phyloP scores from a whole-genome alignment of 2,888 invertebrate genomes.

The Venustoraphidia nigricollis region DNA sequence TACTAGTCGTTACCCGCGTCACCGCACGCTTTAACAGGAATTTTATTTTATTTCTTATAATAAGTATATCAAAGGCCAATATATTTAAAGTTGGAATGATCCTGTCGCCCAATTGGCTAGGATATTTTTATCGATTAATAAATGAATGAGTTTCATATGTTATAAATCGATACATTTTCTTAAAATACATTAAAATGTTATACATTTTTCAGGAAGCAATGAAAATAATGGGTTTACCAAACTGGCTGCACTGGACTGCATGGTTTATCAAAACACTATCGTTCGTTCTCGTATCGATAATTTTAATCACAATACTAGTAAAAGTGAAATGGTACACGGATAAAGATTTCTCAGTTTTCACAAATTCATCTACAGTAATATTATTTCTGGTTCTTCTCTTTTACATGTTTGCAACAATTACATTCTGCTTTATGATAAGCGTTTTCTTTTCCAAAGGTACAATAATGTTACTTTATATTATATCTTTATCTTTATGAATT shows the following conservation, averaged over 20 bases:
- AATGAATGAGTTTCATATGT: too few relatives aligned
- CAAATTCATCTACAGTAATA: slow-evolving; percentile 47
- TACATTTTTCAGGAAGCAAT: slow-evolving; percentile 54
- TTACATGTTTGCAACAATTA: slow-evolving; percentile 54
- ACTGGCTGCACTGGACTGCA: slow-evolving; percentile 72
- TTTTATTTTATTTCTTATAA: too few relatives aligned
- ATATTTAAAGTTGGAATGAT: too few relatives aligned
- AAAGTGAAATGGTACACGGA: slow-evolving; percentile 22
- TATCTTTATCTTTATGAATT: too few relatives aligned
- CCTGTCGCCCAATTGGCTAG: too few relatives aligned
- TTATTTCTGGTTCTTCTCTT: slow-evolving; percentile 54
- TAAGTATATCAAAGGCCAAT: too few relatives aligned
- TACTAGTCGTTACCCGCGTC: too few relatives aligned
- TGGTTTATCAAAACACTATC: slow-evolving; percentile 57
- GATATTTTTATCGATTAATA: too few relatives aligned
- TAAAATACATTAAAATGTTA: background rate
- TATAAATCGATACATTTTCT: background rate
- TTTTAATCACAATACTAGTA: background rate
- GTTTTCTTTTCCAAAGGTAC: slow-evolving; percentile 66
- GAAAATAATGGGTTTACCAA: slow-evolving; percentile 79
- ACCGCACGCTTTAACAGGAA: too few relatives aligned
- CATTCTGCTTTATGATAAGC: slow-evolving; percentile 66
- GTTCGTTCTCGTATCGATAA: slow-evolving; percentile 1
- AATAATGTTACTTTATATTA: slow-evolving; percentile 6
- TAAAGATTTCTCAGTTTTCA: slow-evolving; percentile 43